Base-by-base conservation (phyloP, 2,888 invertebrate genomes). In the Rhagonycha lutea region DNA sequence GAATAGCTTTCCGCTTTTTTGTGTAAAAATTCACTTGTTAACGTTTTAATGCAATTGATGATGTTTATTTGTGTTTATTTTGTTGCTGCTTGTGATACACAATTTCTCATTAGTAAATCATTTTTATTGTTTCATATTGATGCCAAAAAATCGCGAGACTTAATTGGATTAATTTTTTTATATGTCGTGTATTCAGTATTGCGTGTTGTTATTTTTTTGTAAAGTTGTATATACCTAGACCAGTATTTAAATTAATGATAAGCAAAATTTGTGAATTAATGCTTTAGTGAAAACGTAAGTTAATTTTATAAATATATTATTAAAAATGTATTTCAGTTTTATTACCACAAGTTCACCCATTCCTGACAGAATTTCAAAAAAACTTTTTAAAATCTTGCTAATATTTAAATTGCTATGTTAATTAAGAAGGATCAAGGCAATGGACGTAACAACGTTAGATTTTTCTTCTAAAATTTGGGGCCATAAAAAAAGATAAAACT, bases 191-290 rank as follows among this genome's bases (percentile, higher is more conserved):
- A 72, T 28, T 61, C 77, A 77, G 77, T 77, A 77, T 77, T 77
- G 69, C 71, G 72, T 72, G 74, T 77, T 76, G 76, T 74, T 72
- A 62, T 69, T 47, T 72, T 70, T 73, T 61, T 76, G 72, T 68
- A 69, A 69, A 60, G 47, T 67, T 74, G 69, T 74, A 72, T 69
- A 72, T 68, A 77, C 68, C 68, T 77, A 67, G 69, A 77, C 68
- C 77, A 77, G 72, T 77, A 77, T 77, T 77, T 77, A 77, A 70
- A 68, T 23, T 32, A 76, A 23, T 70, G 61, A 24, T 74, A 70
- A 70, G 68, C 61, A 70, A 70, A 74, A 65, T 65, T 65, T 65
- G n/a, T 65, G n/a, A 65, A 65, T 24, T 65, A 65, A 65, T 65
- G 63, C 63, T 65, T 65, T 65, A 65, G 23, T 65, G n/a, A 18